Evolutionary conservation across 2,888 invertebrate genomes (phyloP).

Genomic region (Cephalotes varians): DNA sequence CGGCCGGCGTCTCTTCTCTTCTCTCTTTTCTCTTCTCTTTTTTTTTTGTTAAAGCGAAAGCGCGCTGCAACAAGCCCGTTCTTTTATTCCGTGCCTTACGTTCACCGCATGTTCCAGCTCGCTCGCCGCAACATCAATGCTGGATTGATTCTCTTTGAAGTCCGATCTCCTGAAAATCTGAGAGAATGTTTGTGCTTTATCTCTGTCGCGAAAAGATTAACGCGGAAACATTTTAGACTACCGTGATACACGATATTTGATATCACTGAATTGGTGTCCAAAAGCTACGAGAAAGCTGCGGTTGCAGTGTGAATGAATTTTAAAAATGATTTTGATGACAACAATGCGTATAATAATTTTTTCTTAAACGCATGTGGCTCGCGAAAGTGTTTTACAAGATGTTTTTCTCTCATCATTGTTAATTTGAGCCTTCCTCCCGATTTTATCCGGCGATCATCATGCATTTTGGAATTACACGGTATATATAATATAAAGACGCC

Average conservation of each 20-base stretch:
- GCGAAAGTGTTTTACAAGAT: not conserved
- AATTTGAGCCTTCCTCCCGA: not conserved
- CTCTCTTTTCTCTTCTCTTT: not conserved
- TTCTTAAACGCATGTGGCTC: not conserved
- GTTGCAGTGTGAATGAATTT: no score
- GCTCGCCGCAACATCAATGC: conserved; percentile 4
- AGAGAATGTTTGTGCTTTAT: not conserved
- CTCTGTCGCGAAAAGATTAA: conserved; percentile 9
- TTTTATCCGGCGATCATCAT: conserved; percentile 4
- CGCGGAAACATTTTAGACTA: not conserved
- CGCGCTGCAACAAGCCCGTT: conserved; percentile 11
- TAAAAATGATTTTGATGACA: not conserved
- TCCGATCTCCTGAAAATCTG: conserved; percentile 1
- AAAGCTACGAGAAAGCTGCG: not conserved
- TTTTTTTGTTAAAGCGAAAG: conserved; percentile 40
- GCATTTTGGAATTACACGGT: not conserved
- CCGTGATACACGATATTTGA: not conserved
- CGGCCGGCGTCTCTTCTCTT: not conserved
- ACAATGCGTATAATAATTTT: not conserved
- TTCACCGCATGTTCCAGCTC: conserved; percentile 16
- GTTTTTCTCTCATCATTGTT: not conserved
- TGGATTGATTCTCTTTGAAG: conserved; percentile 34
- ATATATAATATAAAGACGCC: conserved; percentile 19
- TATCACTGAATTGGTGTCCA: not conserved
- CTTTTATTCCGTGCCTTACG: conserved; percentile 36